Conservation (phyloP, 2,888 invertebrate species). For the Aspidapion aeneum region DNA sequence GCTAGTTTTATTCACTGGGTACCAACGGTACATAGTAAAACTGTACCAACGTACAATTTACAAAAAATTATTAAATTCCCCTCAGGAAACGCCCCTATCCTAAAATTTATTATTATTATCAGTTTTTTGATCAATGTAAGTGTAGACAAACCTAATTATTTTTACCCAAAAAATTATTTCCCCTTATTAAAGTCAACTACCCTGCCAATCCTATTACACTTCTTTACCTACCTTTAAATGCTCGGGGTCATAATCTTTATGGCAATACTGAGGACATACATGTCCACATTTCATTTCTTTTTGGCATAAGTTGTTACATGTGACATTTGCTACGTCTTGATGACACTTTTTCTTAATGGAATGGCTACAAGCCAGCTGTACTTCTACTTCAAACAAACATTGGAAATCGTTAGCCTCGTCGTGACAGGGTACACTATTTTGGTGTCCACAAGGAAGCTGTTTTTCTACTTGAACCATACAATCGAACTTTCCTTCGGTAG, state of each 20-base stretch:
- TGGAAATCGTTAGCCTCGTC: neutral
- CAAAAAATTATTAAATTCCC: too few species aligned
- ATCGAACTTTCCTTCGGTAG: neutral
- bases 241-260: neutral
- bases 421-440: neutral
- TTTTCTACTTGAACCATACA: constrained; percentile 4
- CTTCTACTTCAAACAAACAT: neutral
- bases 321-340: neutral
- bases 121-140: too few species aligned
- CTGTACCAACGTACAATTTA: too few species aligned
- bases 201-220: too few species aligned
- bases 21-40: too few species aligned
- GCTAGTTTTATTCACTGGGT: too few species aligned
- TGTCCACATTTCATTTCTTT: constrained; percentile 1
- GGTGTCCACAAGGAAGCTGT: constrained; percentile 2
- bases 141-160: too few species aligned
- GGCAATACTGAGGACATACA: neutral
- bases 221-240: neutral
- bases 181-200: too few species aligned
- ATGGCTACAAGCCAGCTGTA: constrained; percentile 4
- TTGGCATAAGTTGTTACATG: constrained; percentile 1
- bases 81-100: too few species aligned
- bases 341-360: neutral
- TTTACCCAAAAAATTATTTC: too few species aligned
- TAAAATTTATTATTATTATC: too few species aligned